Conservation (phyloP, 2,888 invertebrate genomes). For the Drosophila atroscutellata region DNA sequence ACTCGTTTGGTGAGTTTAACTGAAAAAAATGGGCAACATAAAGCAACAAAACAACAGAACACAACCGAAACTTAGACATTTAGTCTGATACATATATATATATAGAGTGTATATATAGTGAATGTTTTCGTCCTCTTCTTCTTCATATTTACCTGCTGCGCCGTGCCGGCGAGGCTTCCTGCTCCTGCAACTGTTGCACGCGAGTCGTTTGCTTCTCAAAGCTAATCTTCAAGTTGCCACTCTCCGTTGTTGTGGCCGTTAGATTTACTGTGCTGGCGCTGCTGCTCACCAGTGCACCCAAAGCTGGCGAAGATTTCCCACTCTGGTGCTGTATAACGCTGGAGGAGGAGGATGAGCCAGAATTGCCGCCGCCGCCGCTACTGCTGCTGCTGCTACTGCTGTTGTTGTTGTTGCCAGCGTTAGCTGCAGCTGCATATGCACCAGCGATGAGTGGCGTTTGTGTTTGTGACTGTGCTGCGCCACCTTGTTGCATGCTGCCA, state of each 20-base stretch:
- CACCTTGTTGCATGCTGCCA: conserved; percentile 44
- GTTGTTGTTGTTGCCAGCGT: conserved; percentile 28
- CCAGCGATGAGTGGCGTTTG: conserved; percentile 60
- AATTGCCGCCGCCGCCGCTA: conserved; percentile 12
- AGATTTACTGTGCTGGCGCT: conserved; percentile 71
- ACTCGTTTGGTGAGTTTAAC: conserved; percentile 12
- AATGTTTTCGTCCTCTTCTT: background rate
- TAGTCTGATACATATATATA: background rate
- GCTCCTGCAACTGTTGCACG: conserved; percentile 85
- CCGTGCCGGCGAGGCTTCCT: conserved; percentile 86
- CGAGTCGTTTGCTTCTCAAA: conserved; percentile 86
- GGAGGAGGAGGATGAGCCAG: conserved; percentile 21
- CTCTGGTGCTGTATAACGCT: conserved; percentile 81
- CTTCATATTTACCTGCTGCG: conserved; percentile 86
- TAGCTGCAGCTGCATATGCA: conserved; percentile 46
- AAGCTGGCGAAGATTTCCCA: conserved; percentile 81
- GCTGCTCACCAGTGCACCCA: conserved; percentile 59
- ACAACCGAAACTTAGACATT: conserved; percentile 38
- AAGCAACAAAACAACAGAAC: conserved; percentile 60
- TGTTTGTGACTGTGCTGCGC: conserved; percentile 20
- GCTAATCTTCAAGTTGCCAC: conserved; percentile 86
- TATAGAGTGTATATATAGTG: background rate
- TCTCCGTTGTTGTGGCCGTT: conserved; percentile 85
- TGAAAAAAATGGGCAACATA: conserved; percentile 34
- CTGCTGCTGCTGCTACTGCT: background rate